phyloP scores from a whole-genome alignment of 2,113 vertebrate genomes.

The Podocnemis expansa region DNA sequence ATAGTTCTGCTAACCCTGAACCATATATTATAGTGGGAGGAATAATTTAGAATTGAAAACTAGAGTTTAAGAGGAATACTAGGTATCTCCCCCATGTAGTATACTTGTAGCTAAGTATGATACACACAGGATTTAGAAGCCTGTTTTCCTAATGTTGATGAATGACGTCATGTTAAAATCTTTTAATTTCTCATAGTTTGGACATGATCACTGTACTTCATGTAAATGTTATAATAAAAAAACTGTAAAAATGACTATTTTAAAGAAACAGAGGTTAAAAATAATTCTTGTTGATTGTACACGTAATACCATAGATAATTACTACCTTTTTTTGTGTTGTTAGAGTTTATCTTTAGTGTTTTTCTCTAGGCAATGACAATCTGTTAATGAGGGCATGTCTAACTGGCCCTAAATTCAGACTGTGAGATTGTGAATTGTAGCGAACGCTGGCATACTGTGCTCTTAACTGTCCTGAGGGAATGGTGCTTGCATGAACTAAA shows the following conservation, averaged over 20 bases:
- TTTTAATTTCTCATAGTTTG: neutral
- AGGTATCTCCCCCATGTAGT: neutral
- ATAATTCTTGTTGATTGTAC: neutral
- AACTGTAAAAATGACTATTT: neutral
- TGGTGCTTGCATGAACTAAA: neutral
- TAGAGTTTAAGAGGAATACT: neutral
- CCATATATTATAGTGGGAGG: neutral
- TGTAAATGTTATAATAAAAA: neutral
- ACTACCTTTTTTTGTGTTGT: neutral
- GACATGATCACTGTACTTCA: neutral
- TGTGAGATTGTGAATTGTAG: neutral
- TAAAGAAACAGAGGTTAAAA: neutral
- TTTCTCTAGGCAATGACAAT: neutral
- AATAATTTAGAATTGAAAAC: conserved; percentile 12
- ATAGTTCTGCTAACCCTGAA: neutral
- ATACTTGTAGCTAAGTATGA: neutral
- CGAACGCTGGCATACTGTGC: neutral
- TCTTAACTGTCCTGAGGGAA: neutral
- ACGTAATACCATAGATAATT: neutral
- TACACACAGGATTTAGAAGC: neutral
- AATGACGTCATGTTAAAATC: neutral
- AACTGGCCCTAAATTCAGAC: neutral
- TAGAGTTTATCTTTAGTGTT: neutral
- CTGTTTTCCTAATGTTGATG: neutral
- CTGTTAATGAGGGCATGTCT: neutral